Conservation (phyloP, 2,797 vertebrate genomes). For the Liasis olivaceus region DNA sequence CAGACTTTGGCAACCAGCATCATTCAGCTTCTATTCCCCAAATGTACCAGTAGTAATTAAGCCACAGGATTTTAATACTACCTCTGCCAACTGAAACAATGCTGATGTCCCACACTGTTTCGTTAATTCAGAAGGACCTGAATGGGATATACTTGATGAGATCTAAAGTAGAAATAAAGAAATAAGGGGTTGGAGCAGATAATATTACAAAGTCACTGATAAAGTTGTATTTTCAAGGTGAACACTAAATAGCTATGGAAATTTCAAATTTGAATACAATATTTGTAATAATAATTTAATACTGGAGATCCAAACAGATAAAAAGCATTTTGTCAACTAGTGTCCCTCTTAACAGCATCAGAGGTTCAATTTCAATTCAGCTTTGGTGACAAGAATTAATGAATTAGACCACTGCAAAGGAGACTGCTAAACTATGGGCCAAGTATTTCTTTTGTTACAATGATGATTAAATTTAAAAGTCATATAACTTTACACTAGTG, state of each 20-base stretch:
- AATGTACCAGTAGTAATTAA: conserved; percentile 47
- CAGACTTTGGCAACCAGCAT: conserved; percentile 22
- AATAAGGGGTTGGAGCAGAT: conserved; percentile 23
- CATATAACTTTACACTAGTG: neutral
- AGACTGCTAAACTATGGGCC: conserved; percentile 9
- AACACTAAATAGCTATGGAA: neutral
- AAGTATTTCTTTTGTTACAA: neutral
- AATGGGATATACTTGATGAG: conserved; percentile 78
- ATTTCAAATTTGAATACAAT: neutral
- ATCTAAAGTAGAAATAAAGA: conserved; percentile 69
- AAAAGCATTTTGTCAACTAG: neutral
- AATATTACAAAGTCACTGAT: conserved; percentile 17
- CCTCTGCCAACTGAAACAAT: conserved; percentile 82
- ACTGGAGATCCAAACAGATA: neutral
- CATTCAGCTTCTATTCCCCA: conserved; percentile 42
- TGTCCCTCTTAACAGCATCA: neutral
- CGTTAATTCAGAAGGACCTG: conserved; percentile 75
- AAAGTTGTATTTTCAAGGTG: neutral
- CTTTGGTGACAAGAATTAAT: conserved; percentile 4
- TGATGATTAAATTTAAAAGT: neutral
- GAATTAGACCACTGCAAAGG: neutral
- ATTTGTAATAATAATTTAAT: neutral
- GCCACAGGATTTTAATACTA: conserved; percentile 67
- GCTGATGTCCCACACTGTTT: conserved; percentile 80
- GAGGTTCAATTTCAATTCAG: neutral